phyloP scores from a whole-genome alignment of 2,113 vertebrate genomes.

The Cacatua alba region DNA sequence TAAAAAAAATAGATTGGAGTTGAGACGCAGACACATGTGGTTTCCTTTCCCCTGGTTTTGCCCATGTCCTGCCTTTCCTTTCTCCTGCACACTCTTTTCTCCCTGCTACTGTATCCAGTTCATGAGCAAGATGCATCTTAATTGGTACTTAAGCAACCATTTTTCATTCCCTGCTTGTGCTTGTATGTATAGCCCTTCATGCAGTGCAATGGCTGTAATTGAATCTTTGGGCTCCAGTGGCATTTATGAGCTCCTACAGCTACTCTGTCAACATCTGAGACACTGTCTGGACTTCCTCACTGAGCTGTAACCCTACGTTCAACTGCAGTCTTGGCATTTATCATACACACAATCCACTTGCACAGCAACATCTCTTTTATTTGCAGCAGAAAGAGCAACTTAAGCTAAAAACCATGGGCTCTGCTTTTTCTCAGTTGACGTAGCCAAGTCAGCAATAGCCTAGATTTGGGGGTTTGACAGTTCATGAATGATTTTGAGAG shows the following conservation, averaged over 20 bases:
- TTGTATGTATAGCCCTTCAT: not conserved
- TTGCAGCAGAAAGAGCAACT: conserved; percentile 21
- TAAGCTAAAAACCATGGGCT: not conserved
- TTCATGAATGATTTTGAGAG: not conserved
- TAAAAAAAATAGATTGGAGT: not conserved
- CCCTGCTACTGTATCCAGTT: not conserved
- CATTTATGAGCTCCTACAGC: conserved; percentile 56
- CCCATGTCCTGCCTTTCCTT: not conserved
- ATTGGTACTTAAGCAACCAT: not conserved
- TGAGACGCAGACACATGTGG: not conserved
- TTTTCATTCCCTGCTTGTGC: conserved; percentile 9
- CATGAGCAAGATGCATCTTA: not conserved
- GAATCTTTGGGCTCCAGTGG: conserved; percentile 51
- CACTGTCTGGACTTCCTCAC: conserved; percentile 50
- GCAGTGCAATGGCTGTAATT: conserved; percentile 16
- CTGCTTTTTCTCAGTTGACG: conserved; percentile 13
- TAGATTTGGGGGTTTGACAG: not conserved
- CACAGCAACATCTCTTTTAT: not conserved
- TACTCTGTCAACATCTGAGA: conserved; percentile 46
- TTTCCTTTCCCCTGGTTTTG: not conserved
- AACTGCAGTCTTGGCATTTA: conserved; percentile 28
- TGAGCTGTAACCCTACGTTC: not conserved
- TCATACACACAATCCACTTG: not conserved
- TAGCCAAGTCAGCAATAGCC: not conserved
- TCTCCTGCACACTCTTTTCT: not conserved